Percentiles rank a stretch among this genome's conserved stretches.
Evolutionary conservation across 1,140 invertebrate genomes (phyloP).

Genomic region (Phymorhynchus buccinoides): DNA sequence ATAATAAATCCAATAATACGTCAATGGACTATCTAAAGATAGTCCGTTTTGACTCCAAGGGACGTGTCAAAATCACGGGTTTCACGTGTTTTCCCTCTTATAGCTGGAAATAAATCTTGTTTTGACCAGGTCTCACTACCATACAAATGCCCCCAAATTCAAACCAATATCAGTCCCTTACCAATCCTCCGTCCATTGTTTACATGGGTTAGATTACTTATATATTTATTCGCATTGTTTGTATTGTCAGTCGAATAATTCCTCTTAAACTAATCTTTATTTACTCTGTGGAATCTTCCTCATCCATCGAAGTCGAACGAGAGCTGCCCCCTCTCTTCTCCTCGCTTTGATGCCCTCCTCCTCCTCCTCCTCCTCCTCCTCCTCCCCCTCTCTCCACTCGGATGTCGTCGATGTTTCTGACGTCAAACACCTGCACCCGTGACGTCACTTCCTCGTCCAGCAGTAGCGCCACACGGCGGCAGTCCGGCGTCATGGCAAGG

Average conservation of each 20-base stretch:
- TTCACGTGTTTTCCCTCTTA: no score
- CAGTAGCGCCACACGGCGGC: conserved; percentile 9
- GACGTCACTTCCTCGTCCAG: conserved; percentile 28
- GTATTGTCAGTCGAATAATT: not conserved
- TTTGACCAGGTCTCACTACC: no score
- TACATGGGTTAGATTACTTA: no score
- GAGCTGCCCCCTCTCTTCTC: no score
- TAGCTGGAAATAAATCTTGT: no score
- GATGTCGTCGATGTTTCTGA: conserved; percentile 37
- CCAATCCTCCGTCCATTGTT: no score
- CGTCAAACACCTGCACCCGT: conserved; percentile 34
- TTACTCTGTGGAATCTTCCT: not conserved
- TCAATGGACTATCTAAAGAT: no score
- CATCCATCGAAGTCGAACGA: not conserved
- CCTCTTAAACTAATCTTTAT: not conserved
- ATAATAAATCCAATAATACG: no score
- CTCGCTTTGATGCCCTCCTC: not conserved
- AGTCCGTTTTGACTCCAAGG: no score
- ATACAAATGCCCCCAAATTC: no score
- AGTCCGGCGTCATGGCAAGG: conserved; percentile 35
- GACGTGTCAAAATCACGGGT: no score
- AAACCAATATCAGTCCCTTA: no score
- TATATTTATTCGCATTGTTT: not conserved
- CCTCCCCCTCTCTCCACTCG: not conserved
- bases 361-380: not conserved